Evolutionary conservation across 2,888 invertebrate genomes (phyloP).

Genomic region (Brenthis ino): DNA sequence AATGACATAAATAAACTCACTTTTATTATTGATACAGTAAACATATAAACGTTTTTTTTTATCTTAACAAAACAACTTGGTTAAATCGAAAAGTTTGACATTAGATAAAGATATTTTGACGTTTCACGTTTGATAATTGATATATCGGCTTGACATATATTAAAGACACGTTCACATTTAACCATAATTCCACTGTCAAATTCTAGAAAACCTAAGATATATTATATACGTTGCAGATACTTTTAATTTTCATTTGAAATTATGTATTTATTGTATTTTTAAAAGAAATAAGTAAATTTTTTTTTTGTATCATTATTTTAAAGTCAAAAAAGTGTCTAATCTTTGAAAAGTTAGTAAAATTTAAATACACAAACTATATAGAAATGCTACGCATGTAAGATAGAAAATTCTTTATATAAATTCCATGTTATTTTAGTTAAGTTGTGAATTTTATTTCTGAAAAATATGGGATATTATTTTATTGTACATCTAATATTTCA

Average conservation of each 20-base stretch:
- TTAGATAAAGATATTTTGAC: conserved; percentile 25
- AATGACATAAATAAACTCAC: not conserved
- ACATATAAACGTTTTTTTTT: not conserved
- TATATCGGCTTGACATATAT: not conserved
- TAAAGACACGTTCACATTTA: conserved; percentile 3
- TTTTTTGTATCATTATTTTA: too few species aligned
- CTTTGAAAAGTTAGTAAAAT: too few species aligned
- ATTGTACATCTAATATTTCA: too few species aligned
- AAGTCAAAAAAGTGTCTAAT: not conserved
- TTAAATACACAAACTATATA: too few species aligned
- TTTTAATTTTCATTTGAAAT: not conserved
- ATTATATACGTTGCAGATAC: too few species aligned
- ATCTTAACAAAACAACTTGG: conserved; percentile 22
- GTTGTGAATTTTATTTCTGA: too few species aligned
- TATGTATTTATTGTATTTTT: too few species aligned
- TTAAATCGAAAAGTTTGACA: conserved; percentile 27
- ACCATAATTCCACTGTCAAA: not conserved
- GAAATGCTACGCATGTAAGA: too few species aligned
- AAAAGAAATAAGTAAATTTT: too few species aligned
- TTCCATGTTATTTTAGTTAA: too few species aligned
- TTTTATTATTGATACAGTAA: not conserved
- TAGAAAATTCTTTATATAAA: too few species aligned
- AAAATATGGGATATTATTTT: too few species aligned
- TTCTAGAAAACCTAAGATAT: not conserved
- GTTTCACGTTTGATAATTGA: conserved; percentile 1